Evolutionary conservation across 2,888 invertebrate genomes (phyloP), one percentile per base, ranked within the genome.

Genomic region (Thalpophila matura): DNA sequence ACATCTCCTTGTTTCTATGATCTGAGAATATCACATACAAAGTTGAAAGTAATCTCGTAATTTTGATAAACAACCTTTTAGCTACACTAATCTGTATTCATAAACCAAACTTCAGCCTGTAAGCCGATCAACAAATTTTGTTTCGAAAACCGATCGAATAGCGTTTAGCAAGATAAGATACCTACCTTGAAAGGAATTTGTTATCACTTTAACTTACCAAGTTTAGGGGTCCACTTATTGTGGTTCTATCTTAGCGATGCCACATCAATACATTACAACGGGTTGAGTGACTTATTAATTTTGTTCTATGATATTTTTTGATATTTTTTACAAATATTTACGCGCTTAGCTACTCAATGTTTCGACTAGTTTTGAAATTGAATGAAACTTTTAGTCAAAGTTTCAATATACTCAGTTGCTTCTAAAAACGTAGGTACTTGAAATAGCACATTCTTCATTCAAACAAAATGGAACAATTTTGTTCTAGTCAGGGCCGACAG

Each of bases 141-240:
- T 81, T 78, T 66, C 76, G 74, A 56, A 38, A 62, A 62, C 49
- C 65, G 53, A 49, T 63, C 55, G 61, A 56, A 42, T 31, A 73
- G 50, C 77, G 70, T 58, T 76, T 40, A 65, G 65, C 67, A 69
- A 70, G 79, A 81, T 80, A 76, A 51, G 54, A 56, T 67, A 49
- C 22, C 60, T 67, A 49, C 22, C 60, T 61, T 47, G 75, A 84
- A 83, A 80, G 66, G 82, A 81, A 64, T 82, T 81, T 53, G 63
- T 68, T 77, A 79, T 80, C 79, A 74, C 70, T 77, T 74, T 45
- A 67, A 79, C 63, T 80, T 59, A 29, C 45, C 58, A 79, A 83
- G 77, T 81, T 81, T 74, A 53, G 60, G 74, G 68, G 47, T 24
- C 55, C 77, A 76, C 77, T 81, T 79, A 77, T 73, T 70, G 65